Percentiles rank a stretch among this genome's conserved stretches.
Conservation (phyloP, 2,888 invertebrate genomes). For the Pollenia griseotomentosa region DNA sequence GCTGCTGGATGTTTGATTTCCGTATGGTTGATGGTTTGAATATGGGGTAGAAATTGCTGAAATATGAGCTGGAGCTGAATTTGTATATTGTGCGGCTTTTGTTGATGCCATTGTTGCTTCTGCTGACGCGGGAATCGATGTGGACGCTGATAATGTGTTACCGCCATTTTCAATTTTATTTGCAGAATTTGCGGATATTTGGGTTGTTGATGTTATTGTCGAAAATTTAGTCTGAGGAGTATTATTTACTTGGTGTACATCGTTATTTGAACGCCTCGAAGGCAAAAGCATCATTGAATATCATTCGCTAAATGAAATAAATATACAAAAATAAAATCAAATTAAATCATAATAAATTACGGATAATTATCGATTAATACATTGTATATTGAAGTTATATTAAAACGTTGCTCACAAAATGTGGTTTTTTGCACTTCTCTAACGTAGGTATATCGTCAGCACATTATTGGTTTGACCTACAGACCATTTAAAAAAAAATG, state of each 20-base stretch:
- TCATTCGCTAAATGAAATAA: slow-evolving; percentile 79
- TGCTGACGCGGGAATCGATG: slow-evolving; percentile 20
- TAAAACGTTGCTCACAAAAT: too few relatives aligned
- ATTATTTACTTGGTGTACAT: slow-evolving; percentile 80
- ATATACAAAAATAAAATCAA: slow-evolving; percentile 25
- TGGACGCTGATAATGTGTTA: slow-evolving; percentile 39
- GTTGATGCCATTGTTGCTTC: slow-evolving; percentile 14
- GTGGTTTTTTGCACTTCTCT: too few relatives aligned
- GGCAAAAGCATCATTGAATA: slow-evolving; percentile 84
- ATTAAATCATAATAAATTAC: neutral
- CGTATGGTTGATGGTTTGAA: slow-evolving; percentile 40
- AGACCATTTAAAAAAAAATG: too few relatives aligned
- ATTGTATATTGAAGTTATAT: too few relatives aligned
- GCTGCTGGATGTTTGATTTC: slow-evolving; percentile 34
- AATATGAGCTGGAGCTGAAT: slow-evolving; percentile 57
- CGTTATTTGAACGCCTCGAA: slow-evolving; percentile 83
- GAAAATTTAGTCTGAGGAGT: slow-evolving; percentile 76
- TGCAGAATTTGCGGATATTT: slow-evolving; percentile 74
- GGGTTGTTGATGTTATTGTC: slow-evolving; percentile 80
- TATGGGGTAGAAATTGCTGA: slow-evolving; percentile 41
- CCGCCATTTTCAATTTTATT: slow-evolving; percentile 71
- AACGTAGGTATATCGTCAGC: too few relatives aligned
- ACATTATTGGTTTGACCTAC: too few relatives aligned
- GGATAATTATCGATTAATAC: too few relatives aligned
- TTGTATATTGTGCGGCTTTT: slow-evolving; percentile 60